Evolutionary conservation across 2,888 invertebrate species (phyloP).

Genomic region (Didymodactylos carnosus): DNA sequence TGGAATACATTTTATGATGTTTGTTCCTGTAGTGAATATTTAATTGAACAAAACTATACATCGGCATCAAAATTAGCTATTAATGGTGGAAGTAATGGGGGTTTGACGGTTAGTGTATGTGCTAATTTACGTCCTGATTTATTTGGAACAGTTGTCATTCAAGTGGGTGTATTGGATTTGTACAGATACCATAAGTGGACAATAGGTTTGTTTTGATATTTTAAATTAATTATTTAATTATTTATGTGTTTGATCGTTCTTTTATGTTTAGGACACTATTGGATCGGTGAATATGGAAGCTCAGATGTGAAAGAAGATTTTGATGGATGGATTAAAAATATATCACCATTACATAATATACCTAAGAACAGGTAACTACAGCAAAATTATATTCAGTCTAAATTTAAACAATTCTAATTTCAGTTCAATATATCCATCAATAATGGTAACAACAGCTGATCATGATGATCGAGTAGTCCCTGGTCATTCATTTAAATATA

Average conservation of each 20-base stretch:
- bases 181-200: slow-evolving; percentile 85
- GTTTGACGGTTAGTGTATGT: slow-evolving; percentile 77
- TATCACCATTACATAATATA: slow-evolving; percentile 30
- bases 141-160: slow-evolving; percentile 71
- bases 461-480: slow-evolving; percentile 97
- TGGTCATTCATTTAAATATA: slow-evolving; percentile 79
- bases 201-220: slow-evolving; percentile 46
- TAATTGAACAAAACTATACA: slow-evolving; percentile 61
- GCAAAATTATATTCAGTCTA: not conserved
- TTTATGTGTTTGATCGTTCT: not conserved
- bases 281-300: slow-evolving; percentile 85
- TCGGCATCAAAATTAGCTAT: slow-evolving; percentile 47
- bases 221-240: slow-evolving; percentile 40
- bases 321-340: slow-evolving; percentile 42
- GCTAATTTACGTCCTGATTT: slow-evolving; percentile 82
- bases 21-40: slow-evolving; percentile 68
- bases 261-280: slow-evolving; percentile 46
- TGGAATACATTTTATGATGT: slow-evolving; percentile 96
- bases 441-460: slow-evolving; percentile 76
- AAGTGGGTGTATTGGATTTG: slow-evolving; percentile 97
- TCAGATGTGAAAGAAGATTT: slow-evolving; percentile 66
- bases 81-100: slow-evolving; percentile 90
- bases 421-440: slow-evolving; percentile 70
- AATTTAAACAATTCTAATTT: slow-evolving; percentile 15
- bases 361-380: slow-evolving; percentile 42